Conservation (phyloP, 2,797 vertebrate species). For the Crenichthys baileyi region DNA sequence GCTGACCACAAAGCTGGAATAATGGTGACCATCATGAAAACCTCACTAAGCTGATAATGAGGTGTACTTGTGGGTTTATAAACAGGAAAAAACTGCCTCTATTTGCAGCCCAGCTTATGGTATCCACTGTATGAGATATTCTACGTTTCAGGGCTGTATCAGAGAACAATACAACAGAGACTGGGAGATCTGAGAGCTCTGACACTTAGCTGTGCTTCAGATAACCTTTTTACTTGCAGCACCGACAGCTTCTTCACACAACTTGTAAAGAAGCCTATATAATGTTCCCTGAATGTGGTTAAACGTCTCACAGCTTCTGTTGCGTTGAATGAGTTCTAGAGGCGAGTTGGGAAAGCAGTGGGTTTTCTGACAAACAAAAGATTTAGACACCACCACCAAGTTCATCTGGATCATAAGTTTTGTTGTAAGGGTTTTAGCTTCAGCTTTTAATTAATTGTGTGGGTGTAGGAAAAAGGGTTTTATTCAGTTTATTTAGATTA, state of each 20-base stretch:
- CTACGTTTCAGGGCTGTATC: background rate
- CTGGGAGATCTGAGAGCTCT: background rate
- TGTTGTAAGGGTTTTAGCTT: background rate
- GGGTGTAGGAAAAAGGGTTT: background rate
- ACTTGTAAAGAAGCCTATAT: constrained; percentile 33
- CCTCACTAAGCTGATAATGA: constrained; percentile 36
- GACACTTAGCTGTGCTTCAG: constrained; percentile 52
- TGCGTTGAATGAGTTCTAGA: background rate
- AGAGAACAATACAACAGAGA: constrained; percentile 10
- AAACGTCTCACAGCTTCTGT: constrained; percentile 44
- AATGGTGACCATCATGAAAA: constrained; percentile 33
- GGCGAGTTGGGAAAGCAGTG: background rate
- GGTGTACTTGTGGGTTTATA: background rate
- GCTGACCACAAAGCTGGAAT: constrained; percentile 37
- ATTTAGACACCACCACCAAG: background rate
- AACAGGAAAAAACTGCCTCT: background rate
- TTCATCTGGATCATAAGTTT: background rate
- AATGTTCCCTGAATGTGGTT: constrained; percentile 24
- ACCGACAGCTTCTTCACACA: background rate
- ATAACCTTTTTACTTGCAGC: constrained; percentile 42
- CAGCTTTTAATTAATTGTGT: background rate
- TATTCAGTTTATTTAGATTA: background rate
- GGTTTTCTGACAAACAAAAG: background rate
- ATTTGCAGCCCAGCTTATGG: background rate
- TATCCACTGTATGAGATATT: background rate